These are phyloP conservation scores for Drosophila suzukii DNA, from an alignment of 1,140 invertebrate genomes.

Conservation along the genomic window DNA sequence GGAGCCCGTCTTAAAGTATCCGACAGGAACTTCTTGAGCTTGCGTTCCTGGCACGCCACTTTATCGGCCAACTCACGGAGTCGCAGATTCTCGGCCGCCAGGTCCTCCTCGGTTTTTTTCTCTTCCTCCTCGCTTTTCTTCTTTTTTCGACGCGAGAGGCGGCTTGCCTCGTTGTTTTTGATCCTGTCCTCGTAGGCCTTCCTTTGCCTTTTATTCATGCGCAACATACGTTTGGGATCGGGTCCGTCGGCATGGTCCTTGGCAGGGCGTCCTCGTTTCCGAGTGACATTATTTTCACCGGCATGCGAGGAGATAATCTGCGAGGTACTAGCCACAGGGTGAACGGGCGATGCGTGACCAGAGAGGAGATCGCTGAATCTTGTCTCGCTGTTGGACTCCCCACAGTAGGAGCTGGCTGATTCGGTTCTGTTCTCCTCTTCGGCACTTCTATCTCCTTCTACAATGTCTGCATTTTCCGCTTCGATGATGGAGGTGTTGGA, in stretches of 20 bases:
- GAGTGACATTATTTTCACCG: constrained; percentile 27
- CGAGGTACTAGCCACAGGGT: constrained; percentile 59
- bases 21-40: constrained; percentile 20
- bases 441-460: constrained; percentile 40
- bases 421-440: constrained; percentile 61
- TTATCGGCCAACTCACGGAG: constrained; percentile 16
- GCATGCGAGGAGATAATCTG: constrained; percentile 42
- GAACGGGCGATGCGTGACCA: constrained; percentile 64
- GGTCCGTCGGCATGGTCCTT: constrained; percentile 75
- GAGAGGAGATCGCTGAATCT: constrained; percentile 53
- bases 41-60: constrained; percentile 4
- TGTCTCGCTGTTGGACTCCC: constrained; percentile 53
- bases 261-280: constrained; percentile 72
- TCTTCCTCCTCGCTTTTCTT: constrained; percentile 63
- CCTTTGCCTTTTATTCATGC: constrained; percentile 47
- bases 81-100: constrained; percentile 18
- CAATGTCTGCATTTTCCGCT: constrained; percentile 20
- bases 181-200: constrained; percentile 67
- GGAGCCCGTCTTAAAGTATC: too few species aligned
- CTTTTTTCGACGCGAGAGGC: constrained; percentile 70
- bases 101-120: constrained; percentile 36
- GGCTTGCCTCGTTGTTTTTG: constrained; percentile 80
- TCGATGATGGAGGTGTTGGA: neutral
- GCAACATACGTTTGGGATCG: constrained; percentile 55
- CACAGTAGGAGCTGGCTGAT: constrained; percentile 36